A percentile compares a stretch with the other conserved stretches of the same genome.
These are phyloP conservation scores for Naso thynnoides DNA, from an alignment of 2,797 vertebrate species.

Conservation along the genomic window DNA sequence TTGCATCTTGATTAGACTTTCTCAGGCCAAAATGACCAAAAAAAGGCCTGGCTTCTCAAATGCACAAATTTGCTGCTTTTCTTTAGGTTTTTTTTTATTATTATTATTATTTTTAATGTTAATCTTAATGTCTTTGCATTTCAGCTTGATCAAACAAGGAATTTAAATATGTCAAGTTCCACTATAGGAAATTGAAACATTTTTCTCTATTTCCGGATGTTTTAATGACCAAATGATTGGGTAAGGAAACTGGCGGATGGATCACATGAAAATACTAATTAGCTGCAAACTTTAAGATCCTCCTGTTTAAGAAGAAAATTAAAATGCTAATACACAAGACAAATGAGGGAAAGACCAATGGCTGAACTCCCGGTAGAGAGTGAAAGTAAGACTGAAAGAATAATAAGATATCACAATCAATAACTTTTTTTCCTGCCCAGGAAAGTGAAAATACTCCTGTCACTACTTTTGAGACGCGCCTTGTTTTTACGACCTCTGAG, in stretches of 20 bases:
- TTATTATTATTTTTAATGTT: too few relatives aligned
- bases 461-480: background rate
- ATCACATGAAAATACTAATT: background rate
- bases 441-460: conserved; percentile 1
- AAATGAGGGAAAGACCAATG: background rate
- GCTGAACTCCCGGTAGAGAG: background rate
- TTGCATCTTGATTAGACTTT: background rate
- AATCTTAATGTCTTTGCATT: background rate
- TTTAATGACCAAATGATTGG: background rate
- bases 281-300: background rate
- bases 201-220: background rate
- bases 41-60: background rate
- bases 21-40: background rate
- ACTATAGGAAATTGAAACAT: background rate
- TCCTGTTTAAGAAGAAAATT: too few relatives aligned
- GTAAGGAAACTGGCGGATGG: too few relatives aligned
- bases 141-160: background rate
- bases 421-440: conserved; percentile 4
- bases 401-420: background rate
- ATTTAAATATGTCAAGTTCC: background rate
- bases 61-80: background rate
- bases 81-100: too few relatives aligned
- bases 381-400: background rate
- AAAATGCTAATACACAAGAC: background rate
- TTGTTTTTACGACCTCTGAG: background rate